These are phyloP conservation scores for Ophion slaviceki DNA, from an alignment of 2,888 invertebrate species.

Conservation along the genomic window DNA sequence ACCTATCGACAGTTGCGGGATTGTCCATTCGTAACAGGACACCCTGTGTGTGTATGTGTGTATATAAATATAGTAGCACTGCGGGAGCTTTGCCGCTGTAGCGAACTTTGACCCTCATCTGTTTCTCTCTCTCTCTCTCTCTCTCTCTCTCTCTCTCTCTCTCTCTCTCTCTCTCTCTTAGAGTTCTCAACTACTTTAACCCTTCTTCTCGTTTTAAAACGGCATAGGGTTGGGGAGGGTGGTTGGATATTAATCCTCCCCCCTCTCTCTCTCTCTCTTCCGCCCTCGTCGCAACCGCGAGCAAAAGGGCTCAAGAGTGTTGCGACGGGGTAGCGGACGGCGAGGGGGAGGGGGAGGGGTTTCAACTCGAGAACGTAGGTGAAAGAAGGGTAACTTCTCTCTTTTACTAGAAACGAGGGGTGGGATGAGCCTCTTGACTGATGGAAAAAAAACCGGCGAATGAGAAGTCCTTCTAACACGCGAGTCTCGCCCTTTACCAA, in stretches of 20 bases:
- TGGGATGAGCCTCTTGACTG: slow-evolving; percentile 9
- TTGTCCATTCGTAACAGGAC: too few relatives aligned
- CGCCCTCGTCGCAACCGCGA: background rate
- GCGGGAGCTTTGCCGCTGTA: background rate
- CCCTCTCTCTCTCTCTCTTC: background rate
- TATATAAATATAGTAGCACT: too few relatives aligned
- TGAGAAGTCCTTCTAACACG: slow-evolving; percentile 4
- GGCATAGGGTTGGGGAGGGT: too few relatives aligned
- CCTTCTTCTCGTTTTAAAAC: slow-evolving; percentile 3
- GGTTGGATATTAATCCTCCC: slow-evolving; percentile 34
- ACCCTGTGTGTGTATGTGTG: too few relatives aligned
- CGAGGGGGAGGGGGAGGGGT: background rate
- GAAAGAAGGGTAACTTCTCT: slow-evolving; percentile 6
- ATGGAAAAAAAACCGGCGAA: slow-evolving; percentile 25
- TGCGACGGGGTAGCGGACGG: background rate
- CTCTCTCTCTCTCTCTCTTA: background rate
- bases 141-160: background rate
- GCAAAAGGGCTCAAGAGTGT: background rate
- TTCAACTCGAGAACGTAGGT: background rate
- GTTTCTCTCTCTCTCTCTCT: background rate
- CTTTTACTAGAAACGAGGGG: background rate
- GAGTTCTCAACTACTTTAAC: background rate
- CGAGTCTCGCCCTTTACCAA: slow-evolving; percentile 27
- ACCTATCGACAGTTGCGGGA: too few relatives aligned
- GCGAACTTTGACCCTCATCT: slow-evolving; percentile 26